These are phyloP conservation scores for Gymnoscopelus microlampas DNA, from an alignment of 2,797 vertebrate species.

Conservation along the genomic window DNA sequence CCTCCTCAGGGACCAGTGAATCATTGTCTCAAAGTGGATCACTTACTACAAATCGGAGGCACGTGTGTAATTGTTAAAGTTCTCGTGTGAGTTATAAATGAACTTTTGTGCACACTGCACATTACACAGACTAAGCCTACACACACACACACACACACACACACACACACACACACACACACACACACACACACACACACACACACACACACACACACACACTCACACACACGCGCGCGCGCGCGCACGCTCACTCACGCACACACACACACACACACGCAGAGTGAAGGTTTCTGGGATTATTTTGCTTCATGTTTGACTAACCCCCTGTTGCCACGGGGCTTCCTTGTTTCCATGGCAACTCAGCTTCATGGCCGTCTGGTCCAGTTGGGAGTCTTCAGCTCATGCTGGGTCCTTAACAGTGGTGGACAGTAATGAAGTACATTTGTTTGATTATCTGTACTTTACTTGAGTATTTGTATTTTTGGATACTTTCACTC, in stretches of 20 bases:
- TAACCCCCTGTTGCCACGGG: constrained; percentile 10
- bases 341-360: constrained; percentile 46
- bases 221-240: constrained; percentile 13
- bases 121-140: constrained; percentile 52
- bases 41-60: constrained; percentile 32
- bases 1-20: constrained; percentile 25
- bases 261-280: constrained; percentile 1
- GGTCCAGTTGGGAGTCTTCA: constrained; percentile 21
- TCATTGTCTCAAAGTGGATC: constrained; percentile 42
- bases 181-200: not conserved
- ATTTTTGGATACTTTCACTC: no score
- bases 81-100: constrained; percentile 48
- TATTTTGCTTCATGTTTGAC: constrained; percentile 37
- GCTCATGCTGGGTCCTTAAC: constrained; percentile 28
- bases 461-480: no score
- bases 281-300: constrained; percentile 2
- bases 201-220: not conserved
- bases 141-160: constrained; percentile 17
- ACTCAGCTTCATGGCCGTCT: constrained; percentile 21
- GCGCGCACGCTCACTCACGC: not conserved
- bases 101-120: constrained; percentile 30
- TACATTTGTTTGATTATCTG: no score
- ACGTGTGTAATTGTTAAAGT: constrained; percentile 26
- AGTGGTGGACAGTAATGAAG: no score
- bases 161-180: not conserved